Evolutionary conservation across 2,888 invertebrate genomes (phyloP).

Genomic region (Liposcelis brunnea): DNA sequence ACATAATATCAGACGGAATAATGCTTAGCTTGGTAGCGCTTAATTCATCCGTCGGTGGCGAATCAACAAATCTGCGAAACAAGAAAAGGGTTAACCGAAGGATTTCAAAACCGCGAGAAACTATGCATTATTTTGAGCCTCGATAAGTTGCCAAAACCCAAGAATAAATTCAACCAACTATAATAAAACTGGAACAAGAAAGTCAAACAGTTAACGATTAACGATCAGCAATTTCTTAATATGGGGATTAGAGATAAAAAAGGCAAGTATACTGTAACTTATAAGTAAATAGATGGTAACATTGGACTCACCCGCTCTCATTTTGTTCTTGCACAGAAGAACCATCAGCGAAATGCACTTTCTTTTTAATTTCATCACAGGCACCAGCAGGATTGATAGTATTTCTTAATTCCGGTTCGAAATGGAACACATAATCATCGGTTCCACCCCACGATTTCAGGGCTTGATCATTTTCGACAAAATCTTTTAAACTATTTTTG

Average conservation of each 20-base stretch:
- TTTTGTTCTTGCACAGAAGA: conserved; percentile 24
- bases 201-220: too few relatives aligned
- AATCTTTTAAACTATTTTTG: conserved; percentile 54
- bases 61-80: conserved; percentile 21
- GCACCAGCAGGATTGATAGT: conserved; percentile 14
- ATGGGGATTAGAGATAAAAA: too few relatives aligned
- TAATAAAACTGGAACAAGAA: too few relatives aligned
- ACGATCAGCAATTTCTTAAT: too few relatives aligned
- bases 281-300: conserved; percentile 1
- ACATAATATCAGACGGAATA: conserved; percentile 50
- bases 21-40: conserved; percentile 42
- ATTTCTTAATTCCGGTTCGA: conserved; percentile 39
- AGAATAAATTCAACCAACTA: too few relatives aligned
- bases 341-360: conserved; percentile 50
- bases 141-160: too few relatives aligned
- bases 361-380: conserved; percentile 19
- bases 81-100: too few relatives aligned
- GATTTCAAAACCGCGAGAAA: too few relatives aligned
- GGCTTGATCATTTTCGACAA: conserved; percentile 57
- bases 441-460: conserved; percentile 64
- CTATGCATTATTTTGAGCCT: too few relatives aligned
- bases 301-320: conserved; percentile 4
- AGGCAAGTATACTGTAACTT: too few relatives aligned
- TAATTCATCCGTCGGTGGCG: conserved; percentile 25
- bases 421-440: conserved; percentile 53